Evolutionary conservation across 2,113 vertebrate species (phyloP).

Genomic region (Anarhynchus alexandrinus): DNA sequence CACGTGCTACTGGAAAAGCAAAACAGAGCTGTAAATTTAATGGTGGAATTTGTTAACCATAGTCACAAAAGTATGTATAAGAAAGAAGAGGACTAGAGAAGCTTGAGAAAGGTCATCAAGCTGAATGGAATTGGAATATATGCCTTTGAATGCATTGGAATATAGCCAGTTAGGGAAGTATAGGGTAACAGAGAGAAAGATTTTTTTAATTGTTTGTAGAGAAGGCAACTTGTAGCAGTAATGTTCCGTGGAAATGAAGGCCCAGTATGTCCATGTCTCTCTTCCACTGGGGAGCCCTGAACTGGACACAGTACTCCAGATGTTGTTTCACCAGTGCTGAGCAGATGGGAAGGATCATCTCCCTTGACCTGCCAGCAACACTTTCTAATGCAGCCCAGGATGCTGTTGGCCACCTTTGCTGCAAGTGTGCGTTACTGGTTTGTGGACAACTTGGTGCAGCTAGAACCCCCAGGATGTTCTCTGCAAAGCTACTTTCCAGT

Average conservation of each 20-base stretch:
- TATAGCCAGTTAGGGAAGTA: not conserved
- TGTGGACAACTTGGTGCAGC: not conserved
- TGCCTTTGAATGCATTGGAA: not conserved
- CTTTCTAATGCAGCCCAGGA: not conserved
- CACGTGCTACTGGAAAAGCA: not conserved
- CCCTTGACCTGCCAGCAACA: not conserved
- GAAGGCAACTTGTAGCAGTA: not conserved
- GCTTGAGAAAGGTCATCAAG: not conserved
- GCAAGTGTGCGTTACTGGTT: not conserved
- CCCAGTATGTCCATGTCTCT: not conserved
- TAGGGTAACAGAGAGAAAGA: not conserved
- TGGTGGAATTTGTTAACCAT: not conserved
- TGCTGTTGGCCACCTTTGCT: not conserved
- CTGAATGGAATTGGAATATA: not conserved
- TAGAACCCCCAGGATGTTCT: not conserved
- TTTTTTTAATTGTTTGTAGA: not conserved
- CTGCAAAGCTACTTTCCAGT: not conserved
- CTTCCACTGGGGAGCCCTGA: not conserved
- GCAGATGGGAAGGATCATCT: not conserved
- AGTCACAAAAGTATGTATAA: not conserved
- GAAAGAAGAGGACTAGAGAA: not conserved
- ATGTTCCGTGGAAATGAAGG: not conserved
- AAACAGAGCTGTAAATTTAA: not conserved
- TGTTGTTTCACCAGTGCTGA: not conserved
- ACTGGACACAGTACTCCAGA: not conserved